Percentiles rank a stretch among this genome's conserved stretches.
These are phyloP conservation scores for Taeniopygia guttata DNA, from an alignment of 2,797 vertebrate genomes.

Conservation along the genomic window DNA sequence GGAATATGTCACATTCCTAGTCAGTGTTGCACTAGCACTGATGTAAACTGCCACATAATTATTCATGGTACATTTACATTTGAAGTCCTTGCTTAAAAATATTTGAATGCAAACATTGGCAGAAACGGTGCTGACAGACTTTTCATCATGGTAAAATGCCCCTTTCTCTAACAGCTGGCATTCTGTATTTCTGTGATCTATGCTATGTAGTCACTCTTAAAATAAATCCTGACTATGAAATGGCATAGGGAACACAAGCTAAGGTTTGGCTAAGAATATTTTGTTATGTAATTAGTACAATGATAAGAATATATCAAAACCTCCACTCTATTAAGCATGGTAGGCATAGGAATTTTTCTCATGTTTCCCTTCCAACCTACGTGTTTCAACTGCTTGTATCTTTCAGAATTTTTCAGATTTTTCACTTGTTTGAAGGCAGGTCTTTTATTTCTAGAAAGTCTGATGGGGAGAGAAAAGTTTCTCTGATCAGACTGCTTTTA, in stretches of 20 bases:
- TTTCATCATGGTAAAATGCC: not conserved
- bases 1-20: not conserved
- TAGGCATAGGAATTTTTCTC: not conserved
- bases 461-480: not conserved
- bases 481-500: not conserved
- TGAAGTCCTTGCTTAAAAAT: not conserved
- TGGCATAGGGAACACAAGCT: not conserved
- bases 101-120: not conserved
- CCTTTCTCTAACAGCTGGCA: not conserved
- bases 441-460: slow-evolving; percentile 3
- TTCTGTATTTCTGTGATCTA: not conserved
- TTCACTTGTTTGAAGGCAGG: not conserved
- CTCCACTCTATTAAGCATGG: not conserved
- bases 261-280: slow-evolving; percentile 34
- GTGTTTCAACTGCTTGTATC: not conserved
- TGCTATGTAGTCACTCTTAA: not conserved
- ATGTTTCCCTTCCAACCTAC: not conserved
- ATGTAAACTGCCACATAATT: not conserved
- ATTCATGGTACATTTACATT: not conserved
- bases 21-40: not conserved
- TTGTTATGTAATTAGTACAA: slow-evolving; percentile 24
- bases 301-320: slow-evolving; percentile 2
- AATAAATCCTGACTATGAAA: not conserved
- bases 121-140: not conserved
- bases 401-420: not conserved